Conservation (phyloP, 2,888 invertebrate genomes). For the Sesia apiformis region DNA sequence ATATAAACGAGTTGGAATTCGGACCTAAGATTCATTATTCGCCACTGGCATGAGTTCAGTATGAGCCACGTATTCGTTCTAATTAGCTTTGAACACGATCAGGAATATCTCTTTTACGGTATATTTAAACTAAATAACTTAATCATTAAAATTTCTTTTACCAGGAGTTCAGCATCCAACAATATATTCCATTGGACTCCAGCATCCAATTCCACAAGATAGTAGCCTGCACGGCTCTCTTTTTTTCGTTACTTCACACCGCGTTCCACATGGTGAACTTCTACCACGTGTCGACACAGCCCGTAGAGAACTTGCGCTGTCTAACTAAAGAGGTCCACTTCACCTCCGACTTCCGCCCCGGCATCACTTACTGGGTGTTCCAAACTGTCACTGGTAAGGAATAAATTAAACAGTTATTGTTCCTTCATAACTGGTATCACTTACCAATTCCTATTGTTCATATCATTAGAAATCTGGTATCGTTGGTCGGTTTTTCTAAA, state of each 20-base stretch:
- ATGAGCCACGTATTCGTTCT: too few relatives aligned
- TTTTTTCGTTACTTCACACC: slow-evolving; percentile 94
- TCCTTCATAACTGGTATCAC: too few relatives aligned
- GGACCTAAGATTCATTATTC: too few relatives aligned
- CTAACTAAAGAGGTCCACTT: slow-evolving; percentile 95
- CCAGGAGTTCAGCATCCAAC: slow-evolving; percentile 91
- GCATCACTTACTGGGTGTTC: slow-evolving; percentile 96
- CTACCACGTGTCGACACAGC: slow-evolving; percentile 97
- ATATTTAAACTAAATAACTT: too few relatives aligned
- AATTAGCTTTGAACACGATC: too few relatives aligned
- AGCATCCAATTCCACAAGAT: slow-evolving; percentile 98
- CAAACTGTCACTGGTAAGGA: slow-evolving; percentile 90
- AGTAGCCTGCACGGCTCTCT: slow-evolving; percentile 93
- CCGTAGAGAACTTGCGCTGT: slow-evolving; percentile 92
- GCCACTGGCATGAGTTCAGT: too few relatives aligned
- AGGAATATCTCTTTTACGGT: too few relatives aligned
- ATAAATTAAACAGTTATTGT: too few relatives aligned
- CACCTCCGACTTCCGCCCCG: slow-evolving; percentile 94
- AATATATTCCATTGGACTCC: slow-evolving; percentile 94
- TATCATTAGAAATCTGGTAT: too few relatives aligned
- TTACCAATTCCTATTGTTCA: too few relatives aligned
- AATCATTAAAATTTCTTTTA: neutral
- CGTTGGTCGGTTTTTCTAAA: too few relatives aligned
- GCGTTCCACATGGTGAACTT: slow-evolving; percentile 97
- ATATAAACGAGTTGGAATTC: too few relatives aligned